phyloP scores from a whole-genome alignment of 2,113 vertebrate genomes.

The Macheiramphus alcinus region DNA sequence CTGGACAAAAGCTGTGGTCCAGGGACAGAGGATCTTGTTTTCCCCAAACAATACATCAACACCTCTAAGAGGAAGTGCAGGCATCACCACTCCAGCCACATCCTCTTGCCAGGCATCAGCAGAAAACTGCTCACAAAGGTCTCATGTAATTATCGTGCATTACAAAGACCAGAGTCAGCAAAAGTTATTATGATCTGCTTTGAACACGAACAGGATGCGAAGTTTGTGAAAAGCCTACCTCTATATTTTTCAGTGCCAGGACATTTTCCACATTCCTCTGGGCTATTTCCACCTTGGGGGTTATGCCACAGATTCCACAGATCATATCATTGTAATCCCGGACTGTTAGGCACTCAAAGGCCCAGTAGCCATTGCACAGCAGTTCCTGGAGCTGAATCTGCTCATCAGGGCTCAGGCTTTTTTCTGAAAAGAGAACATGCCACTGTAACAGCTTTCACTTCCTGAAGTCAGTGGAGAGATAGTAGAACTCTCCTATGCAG shows the following conservation, averaged over 20 bases:
- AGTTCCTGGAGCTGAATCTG: slow-evolving; percentile 83
- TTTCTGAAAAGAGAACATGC: slow-evolving; percentile 75
- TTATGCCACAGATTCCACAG: slow-evolving; percentile 93
- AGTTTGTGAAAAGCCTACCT: slow-evolving; percentile 72
- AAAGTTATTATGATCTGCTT: not conserved
- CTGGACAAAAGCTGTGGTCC: not conserved
- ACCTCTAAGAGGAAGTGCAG: not conserved
- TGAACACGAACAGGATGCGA: not conserved
- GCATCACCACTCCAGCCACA: slow-evolving; percentile 19
- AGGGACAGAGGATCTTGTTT: not conserved
- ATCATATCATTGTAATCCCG: slow-evolving; percentile 99
- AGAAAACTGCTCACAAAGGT: not conserved
- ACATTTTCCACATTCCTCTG: slow-evolving; percentile 83
- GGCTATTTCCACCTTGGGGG: slow-evolving; percentile 91
- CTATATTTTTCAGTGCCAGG: slow-evolving; percentile 89
- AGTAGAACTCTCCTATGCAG: not conserved
- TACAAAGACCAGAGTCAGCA: not conserved
- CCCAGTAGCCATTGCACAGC: slow-evolving; percentile 93
- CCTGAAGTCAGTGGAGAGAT: not conserved
- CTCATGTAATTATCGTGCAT: not conserved
- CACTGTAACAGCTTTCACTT: not conserved
- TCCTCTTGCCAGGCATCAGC: slow-evolving; percentile 19
- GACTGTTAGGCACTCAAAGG: slow-evolving; percentile 93
- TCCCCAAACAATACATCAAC: not conserved
- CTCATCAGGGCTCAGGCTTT: slow-evolving; percentile 77